phyloP scores from a whole-genome alignment of 2,888 invertebrate genomes.

The Drosophila emarginata region DNA sequence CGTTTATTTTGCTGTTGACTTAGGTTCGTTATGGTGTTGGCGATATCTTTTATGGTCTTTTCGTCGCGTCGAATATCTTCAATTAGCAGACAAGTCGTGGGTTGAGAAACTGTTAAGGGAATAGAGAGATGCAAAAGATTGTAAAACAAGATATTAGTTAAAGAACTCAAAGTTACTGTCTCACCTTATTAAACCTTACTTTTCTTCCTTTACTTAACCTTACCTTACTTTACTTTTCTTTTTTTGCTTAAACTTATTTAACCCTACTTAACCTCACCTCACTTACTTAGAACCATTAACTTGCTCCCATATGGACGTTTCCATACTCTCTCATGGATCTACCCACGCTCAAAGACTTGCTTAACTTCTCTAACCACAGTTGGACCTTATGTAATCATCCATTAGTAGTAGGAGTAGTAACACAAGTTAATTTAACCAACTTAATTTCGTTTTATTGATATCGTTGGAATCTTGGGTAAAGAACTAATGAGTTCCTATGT shows the following conservation, averaged over 20 bases:
- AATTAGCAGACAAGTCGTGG: conserved; percentile 78
- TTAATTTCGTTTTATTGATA: not conserved
- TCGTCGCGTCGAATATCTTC: conserved; percentile 85
- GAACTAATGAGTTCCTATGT: not conserved
- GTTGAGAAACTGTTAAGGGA: conserved; percentile 70
- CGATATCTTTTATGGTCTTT: conserved; percentile 91
- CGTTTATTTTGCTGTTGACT: conserved; percentile 83
- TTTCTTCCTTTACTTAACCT: no score
- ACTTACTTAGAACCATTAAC: no score
- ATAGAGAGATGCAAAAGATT: not conserved
- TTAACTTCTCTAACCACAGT: not conserved
- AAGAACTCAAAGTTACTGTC: no score
- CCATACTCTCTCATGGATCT: no score
- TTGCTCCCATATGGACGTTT: no score
- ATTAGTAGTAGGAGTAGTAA: not conserved
- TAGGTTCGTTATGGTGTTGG: conserved; percentile 91
- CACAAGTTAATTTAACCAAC: not conserved
- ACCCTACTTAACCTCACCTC: no score
- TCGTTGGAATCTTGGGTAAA: not conserved
- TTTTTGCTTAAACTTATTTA: no score
- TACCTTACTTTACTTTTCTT: no score
- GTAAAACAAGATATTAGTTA: no score
- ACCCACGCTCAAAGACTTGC: not conserved
- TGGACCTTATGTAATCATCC: not conserved
- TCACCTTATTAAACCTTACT: no score